Evolutionary conservation across 92 coral and sea anemone species (phyloP).

Genomic region (Phenganax subtilis): DNA sequence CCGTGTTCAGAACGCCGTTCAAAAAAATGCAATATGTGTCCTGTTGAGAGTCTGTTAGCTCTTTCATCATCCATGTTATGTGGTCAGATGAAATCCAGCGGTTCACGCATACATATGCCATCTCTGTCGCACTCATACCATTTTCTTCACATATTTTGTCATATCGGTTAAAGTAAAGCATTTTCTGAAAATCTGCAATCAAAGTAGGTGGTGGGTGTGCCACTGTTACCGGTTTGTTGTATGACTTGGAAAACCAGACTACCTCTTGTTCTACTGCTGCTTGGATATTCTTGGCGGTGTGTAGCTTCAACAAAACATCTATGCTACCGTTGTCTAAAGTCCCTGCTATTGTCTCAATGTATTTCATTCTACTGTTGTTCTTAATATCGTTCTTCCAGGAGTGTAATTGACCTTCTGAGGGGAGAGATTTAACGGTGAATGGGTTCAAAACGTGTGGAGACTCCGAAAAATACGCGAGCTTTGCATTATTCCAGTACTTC

Average conservation of each 20-base stretch:
- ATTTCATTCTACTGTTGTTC: not conserved
- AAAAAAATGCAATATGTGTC: not conserved
- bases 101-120: slow-evolving; percentile 3
- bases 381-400: slow-evolving; percentile 42
- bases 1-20: not conserved
- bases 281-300: slow-evolving; percentile 40
- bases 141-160: slow-evolving; percentile 30
- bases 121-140: slow-evolving; percentile 15
- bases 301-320: slow-evolving; percentile 37
- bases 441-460: slow-evolving; percentile 37
- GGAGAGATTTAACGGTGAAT: slow-evolving; percentile 36
- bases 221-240: slow-evolving; percentile 31
- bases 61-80: too few species aligned
- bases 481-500: not conserved
- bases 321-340: slow-evolving; percentile 35
- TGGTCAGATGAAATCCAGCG: too few species aligned
- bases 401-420: slow-evolving; percentile 37
- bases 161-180: slow-evolving; percentile 43
- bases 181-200: slow-evolving; percentile 39
- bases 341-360: slow-evolving; percentile 26
- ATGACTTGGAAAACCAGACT: slow-evolving; percentile 42
- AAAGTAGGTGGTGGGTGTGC: slow-evolving; percentile 38
- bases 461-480: not conserved
- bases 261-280: slow-evolving; percentile 51
- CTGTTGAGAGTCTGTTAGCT: too few species aligned